Percentiles rank a stretch among this genome's conserved stretches.
Evolutionary conservation across 1,140 invertebrate species (phyloP).

Genomic region (Carcinoscorpius rotundicauda): DNA sequence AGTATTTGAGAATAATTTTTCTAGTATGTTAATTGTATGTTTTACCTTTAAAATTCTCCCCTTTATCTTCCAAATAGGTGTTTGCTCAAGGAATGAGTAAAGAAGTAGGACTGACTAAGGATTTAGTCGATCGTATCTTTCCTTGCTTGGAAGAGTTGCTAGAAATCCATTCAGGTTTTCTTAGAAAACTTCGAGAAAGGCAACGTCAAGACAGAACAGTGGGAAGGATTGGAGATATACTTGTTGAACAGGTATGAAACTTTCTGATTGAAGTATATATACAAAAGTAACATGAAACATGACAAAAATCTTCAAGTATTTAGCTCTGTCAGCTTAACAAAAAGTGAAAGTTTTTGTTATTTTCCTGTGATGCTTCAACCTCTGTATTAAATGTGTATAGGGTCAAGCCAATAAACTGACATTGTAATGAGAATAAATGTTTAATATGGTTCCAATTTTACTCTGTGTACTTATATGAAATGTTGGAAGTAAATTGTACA

Average conservation of each 20-base stretch:
- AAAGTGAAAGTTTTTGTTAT: too few relatives aligned
- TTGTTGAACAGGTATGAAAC: slow-evolving; percentile 56
- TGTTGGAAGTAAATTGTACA: too few relatives aligned
- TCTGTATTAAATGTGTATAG: too few relatives aligned
- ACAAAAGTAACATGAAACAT: too few relatives aligned
- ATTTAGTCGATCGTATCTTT: slow-evolving; percentile 71
- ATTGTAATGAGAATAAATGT: too few relatives aligned
- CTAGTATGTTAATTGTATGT: background rate
- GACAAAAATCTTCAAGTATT: too few relatives aligned
- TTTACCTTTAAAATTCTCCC: background rate
- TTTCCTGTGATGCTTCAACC: too few relatives aligned
- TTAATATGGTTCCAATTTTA: too few relatives aligned
- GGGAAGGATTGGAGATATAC: slow-evolving; percentile 66
- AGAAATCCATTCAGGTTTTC: slow-evolving; percentile 69
- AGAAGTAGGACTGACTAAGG: slow-evolving; percentile 50
- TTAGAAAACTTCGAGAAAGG: slow-evolving; percentile 57
- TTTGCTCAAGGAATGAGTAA: slow-evolving; percentile 73
- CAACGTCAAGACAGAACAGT: slow-evolving; percentile 59
- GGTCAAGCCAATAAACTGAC: too few relatives aligned
- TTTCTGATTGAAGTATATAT: background rate
- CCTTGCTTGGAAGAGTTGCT: slow-evolving; percentile 72
- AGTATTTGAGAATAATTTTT: too few relatives aligned
- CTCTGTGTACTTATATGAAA: too few relatives aligned
- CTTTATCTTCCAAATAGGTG: slow-evolving; percentile 40
- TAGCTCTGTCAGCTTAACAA: too few relatives aligned